A percentile compares a stretch with the other conserved stretches of the same genome.
Conservation (phyloP, 1,140 invertebrate genomes). For the Drosophila bocki region DNA sequence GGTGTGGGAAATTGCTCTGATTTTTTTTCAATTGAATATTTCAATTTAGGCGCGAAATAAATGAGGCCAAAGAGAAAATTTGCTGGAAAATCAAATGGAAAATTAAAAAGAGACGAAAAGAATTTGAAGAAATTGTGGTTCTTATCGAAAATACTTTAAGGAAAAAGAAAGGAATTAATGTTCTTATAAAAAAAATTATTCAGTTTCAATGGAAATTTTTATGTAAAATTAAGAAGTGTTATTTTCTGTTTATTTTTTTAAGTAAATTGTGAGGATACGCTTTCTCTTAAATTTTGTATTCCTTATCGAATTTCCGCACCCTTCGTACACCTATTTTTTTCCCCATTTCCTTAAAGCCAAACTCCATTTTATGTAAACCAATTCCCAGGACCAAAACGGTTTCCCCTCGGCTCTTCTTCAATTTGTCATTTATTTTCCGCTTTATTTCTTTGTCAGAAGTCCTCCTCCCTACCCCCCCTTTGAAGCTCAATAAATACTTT, state of each 20-base stretch:
- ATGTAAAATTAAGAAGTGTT: too few species aligned
- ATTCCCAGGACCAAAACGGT: constrained; percentile 1
- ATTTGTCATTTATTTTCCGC: constrained; percentile 45
- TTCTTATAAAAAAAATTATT: too few species aligned
- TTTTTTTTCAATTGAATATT: constrained; percentile 24
- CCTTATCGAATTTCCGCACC: not conserved
- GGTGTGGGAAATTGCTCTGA: constrained; percentile 13
- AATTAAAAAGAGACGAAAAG: not conserved
- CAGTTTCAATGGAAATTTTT: too few species aligned
- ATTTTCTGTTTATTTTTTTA: too few species aligned
- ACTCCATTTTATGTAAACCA: constrained; percentile 4
- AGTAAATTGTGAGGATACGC: too few species aligned
- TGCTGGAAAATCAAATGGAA: not conserved
- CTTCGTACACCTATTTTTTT: not conserved
- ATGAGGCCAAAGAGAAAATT: not conserved
- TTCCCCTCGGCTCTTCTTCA: constrained; percentile 4
- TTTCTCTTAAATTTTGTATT: not conserved
- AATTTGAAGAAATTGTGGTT: not conserved
- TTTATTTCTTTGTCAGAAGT: constrained; percentile 11
- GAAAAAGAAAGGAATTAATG: too few species aligned
- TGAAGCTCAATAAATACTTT: constrained; percentile 34
- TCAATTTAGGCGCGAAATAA: constrained; percentile 16
- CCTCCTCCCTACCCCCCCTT: not conserved
- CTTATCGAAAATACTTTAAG: too few species aligned
- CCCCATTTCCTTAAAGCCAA: not conserved